Base-by-base conservation (phyloP, 2,797 vertebrate species). In the Sebastes glaucus region DNA sequence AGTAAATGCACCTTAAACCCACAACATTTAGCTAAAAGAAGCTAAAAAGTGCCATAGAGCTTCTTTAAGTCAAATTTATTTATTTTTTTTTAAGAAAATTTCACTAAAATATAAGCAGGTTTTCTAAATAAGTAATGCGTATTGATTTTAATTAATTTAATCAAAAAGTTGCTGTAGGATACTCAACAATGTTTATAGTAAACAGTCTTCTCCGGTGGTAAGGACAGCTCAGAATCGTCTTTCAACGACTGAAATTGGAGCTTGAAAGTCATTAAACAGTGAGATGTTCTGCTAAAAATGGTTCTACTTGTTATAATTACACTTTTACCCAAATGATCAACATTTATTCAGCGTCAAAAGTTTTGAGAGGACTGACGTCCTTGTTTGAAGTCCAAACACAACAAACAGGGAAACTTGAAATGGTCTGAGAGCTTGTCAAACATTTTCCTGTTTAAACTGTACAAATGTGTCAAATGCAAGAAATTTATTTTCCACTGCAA, bases 391-490 rank as follows among this genome's bases (percentile, higher is more conserved):
- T 71, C 46, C 18, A 27, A 7, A 18, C 52, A 59, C 11, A 10
- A 18, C 46, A 65, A 74, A 70, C 7, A 14, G n/a, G 9, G n/a
- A 33, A 62, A 61, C 25, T 46, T 52, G 11, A 83, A 70, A 53
- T 46, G n/a, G 13, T 49, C 64, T 33, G 6, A 22, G 5, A 33
- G 60, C 52, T 25, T 28, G 25, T 62, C 32, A 67, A 25, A 78
- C 52, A 70, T 77, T 75, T 59, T 18, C 10, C 30, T 22, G 1
- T 71, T 87, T 69, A 53, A 70, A 55, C 33, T 77, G 27, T 18
- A n/a, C 22, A 85, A 79, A 74, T 28, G 56, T 56, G 70, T 38
- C 23, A 57, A 52, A 72, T 30, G 5, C 57, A 64, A 63, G 38
- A 59, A 70, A 75, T 74, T 10, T 10, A 73, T 73, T 73, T 49